Evolutionary conservation across 2,113 vertebrate genomes (phyloP).

Genomic region (Xiphorhynchus elegans): DNA sequence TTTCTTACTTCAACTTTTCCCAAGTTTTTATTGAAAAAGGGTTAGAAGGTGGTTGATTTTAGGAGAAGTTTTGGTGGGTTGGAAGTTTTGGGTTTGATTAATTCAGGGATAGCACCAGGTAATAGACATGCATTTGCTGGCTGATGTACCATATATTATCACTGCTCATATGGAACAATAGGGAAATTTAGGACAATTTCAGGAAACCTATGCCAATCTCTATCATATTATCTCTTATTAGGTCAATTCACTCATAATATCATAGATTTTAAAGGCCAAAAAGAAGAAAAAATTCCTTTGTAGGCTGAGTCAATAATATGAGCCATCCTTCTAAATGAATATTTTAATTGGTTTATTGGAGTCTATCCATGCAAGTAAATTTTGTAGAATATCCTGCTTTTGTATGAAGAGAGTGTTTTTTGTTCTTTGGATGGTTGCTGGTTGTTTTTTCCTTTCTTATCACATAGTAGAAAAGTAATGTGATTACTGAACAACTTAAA

Average conservation of each 20-base stretch:
- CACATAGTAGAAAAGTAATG: background rate
- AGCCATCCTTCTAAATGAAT: background rate
- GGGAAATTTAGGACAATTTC: background rate
- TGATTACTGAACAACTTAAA: conserved; percentile 32
- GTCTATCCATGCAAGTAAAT: background rate
- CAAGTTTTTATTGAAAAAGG: background rate
- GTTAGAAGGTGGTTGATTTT: background rate
- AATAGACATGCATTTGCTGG: background rate
- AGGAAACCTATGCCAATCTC: background rate
- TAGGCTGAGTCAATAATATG: background rate
- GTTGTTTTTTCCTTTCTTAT: background rate
- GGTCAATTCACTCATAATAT: background rate
- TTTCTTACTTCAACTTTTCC: conserved; percentile 2
- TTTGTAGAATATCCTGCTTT: background rate
- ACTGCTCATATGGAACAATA: background rate
- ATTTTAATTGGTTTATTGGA: background rate
- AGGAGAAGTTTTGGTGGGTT: background rate
- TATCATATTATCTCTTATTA: background rate
- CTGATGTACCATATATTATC: background rate
- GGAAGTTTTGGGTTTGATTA: background rate
- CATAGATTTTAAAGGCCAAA: background rate
- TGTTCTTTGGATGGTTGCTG: background rate
- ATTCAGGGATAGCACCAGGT: background rate
- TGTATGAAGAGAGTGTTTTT: background rate
- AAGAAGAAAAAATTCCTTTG: background rate